Base-by-base conservation (phyloP, 1,140 invertebrate genomes). In the Ooceraea biroi region DNA sequence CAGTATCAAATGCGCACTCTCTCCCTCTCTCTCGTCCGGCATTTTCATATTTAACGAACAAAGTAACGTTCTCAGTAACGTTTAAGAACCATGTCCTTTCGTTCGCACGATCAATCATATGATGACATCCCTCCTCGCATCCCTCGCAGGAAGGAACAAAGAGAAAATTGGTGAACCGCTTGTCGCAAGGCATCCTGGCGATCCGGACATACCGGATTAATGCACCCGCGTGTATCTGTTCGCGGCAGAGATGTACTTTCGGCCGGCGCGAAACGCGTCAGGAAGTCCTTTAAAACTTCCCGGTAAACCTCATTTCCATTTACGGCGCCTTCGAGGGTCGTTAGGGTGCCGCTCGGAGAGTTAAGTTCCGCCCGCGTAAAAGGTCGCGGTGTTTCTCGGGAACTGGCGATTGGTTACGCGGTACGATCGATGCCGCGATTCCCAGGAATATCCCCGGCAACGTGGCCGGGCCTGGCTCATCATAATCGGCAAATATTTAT, bases 401-500 rank as follows among this genome's bases (percentile, higher is more conserved):
- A 87, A 68, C 36, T 44, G 66, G 50, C 30, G 73, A 87, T 88
- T 87, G 72, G 60, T 82, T 82, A 68, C 78, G 27, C 60, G 84
- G 82, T 72, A 73, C 50, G 80, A 85, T 72, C 83, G 65, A 78
- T 84, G 73, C 68, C 65, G 68, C 77, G 57, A 65, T 87, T 88
- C 61, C 63, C 22, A 25, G 61, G 85, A 88, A 88, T 36, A 36
- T 41, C 52, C 30, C 19, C 27, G 58, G 69, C 36, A 7, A 22
- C 30, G 57, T 77, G 61, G 55, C 72, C 55, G 61, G 73, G 30
- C 22, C 14, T 19, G 30, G 19, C 46, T 57, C 58, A 74, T 73
- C 65, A 86, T 77, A 83, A 88, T 60, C 58, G 66, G 60, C 30
- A 76, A 71, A 86, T 86, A 86, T 74, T 88, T 88, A 89, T 88